Percentiles rank a stretch among this genome's conserved stretches.
phyloP scores from a whole-genome alignment of 2,888 invertebrate genomes.

The Trachelus tabidus region DNA sequence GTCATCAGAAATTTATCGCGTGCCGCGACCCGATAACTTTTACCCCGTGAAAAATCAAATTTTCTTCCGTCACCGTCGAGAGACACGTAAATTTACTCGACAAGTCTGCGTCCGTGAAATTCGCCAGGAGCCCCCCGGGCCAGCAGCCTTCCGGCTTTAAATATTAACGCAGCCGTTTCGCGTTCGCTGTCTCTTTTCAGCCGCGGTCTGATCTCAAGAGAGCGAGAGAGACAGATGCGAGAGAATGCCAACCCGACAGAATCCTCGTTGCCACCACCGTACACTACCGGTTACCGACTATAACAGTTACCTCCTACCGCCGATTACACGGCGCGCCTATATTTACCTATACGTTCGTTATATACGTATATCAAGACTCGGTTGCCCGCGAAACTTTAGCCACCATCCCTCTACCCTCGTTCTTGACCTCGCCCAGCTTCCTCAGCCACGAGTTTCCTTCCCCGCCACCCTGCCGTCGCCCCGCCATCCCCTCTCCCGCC shows the following conservation, averaged over 20 bases:
- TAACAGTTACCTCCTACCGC: neutral
- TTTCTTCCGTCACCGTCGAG: neutral
- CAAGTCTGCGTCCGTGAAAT: neutral
- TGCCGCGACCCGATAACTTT: neutral
- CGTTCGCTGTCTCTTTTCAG: neutral
- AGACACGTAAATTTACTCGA: neutral
- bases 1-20: neutral
- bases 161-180: neutral
- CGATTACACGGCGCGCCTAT: neutral
- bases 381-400: neutral
- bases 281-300: neutral
- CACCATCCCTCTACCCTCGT: neutral
- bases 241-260: neutral
- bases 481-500: neutral
- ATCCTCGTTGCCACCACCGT: neutral
- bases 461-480: neutral
- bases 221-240: neutral
- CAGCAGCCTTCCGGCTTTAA: neutral
- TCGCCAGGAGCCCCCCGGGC: neutral
- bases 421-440: neutral
- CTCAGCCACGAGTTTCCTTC: neutral
- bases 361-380: neutral
- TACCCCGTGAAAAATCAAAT: neutral
- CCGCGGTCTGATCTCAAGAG: neutral
- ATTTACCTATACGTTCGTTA: neutral